phyloP scores from a whole-genome alignment of 2,113 vertebrate genomes.

The Halichoeres trimaculatus region DNA sequence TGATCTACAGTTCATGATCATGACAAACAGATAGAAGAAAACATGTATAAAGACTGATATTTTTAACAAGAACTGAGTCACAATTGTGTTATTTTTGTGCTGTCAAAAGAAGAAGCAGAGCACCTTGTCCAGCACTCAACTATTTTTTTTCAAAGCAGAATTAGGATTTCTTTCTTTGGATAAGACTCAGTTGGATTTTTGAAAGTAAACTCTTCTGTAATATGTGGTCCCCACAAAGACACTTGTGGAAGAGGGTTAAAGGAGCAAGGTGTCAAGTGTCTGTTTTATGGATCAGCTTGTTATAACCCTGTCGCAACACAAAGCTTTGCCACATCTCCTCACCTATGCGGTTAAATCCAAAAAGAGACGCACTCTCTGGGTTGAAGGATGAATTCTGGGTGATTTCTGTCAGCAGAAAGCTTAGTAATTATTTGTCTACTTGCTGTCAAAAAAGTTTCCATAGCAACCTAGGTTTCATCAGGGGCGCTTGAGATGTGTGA shows the following conservation, averaged over 20 bases:
- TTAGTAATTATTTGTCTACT: conserved; percentile 16
- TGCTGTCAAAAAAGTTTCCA: conserved; percentile 59
- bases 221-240: not conserved
- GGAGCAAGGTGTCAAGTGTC: not conserved
- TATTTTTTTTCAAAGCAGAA: too few relatives aligned
- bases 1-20: too few relatives aligned
- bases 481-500: conserved; percentile 11
- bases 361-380: conserved; percentile 15
- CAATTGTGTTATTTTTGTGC: too few relatives aligned
- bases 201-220: not conserved
- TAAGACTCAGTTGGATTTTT: not conserved
- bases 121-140: too few relatives aligned
- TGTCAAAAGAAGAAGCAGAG: too few relatives aligned
- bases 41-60: too few relatives aligned
- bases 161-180: not conserved
- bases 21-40: too few relatives aligned
- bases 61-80: too few relatives aligned
- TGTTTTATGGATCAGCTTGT: too few relatives aligned
- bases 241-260: not conserved
- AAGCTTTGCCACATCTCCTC: not conserved
- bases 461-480: conserved; percentile 38
- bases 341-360: conserved; percentile 2
- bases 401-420: conserved; percentile 27
- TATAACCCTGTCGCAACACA: not conserved
- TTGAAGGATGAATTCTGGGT: conserved; percentile 11